These are phyloP conservation scores for Campoplex nolae DNA, from an alignment of 2,888 invertebrate genomes.

Conservation along the genomic window DNA sequence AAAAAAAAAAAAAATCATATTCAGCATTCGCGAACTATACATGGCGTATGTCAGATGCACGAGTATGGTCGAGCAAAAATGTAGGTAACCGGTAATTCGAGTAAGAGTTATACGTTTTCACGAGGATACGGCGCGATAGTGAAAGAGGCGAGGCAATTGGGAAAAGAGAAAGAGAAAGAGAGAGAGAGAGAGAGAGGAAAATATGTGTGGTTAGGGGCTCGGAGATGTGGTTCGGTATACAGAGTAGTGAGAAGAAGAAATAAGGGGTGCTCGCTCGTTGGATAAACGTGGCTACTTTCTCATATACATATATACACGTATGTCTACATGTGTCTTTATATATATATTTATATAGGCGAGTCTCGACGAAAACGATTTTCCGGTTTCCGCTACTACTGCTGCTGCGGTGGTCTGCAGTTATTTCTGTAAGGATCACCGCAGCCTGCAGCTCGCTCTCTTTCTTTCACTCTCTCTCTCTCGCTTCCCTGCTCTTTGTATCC, in stretches of 20 bases:
- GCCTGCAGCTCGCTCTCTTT: neutral
- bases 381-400: constrained; percentile 33
- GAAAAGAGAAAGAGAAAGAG: neutral
- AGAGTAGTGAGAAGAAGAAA: constrained; percentile 27
- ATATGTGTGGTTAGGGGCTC: constrained; percentile 27
- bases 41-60: constrained; percentile 3
- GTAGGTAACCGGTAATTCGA: constrained; percentile 20
- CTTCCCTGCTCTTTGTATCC: neutral
- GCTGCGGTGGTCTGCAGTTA: constrained; percentile 60
- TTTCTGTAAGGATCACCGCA: constrained; percentile 58
- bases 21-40: constrained; percentile 2
- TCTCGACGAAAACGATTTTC: constrained; percentile 50
- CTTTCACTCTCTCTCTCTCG: neutral
- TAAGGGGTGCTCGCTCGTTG: constrained; percentile 47
- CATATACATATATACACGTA: constrained; percentile 2
- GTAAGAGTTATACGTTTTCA: constrained; percentile 34
- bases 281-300: constrained; percentile 39
- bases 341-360: neutral
- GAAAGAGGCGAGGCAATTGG: neutral
- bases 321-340: neutral
- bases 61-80: constrained; percentile 34
- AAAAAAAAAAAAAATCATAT: neutral
- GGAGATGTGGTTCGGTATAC: neutral
- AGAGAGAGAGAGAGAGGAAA: constrained; percentile 4
- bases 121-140: constrained; percentile 16